Base-by-base conservation (phyloP, 2,888 invertebrate genomes). In the Pammene fasciana region DNA sequence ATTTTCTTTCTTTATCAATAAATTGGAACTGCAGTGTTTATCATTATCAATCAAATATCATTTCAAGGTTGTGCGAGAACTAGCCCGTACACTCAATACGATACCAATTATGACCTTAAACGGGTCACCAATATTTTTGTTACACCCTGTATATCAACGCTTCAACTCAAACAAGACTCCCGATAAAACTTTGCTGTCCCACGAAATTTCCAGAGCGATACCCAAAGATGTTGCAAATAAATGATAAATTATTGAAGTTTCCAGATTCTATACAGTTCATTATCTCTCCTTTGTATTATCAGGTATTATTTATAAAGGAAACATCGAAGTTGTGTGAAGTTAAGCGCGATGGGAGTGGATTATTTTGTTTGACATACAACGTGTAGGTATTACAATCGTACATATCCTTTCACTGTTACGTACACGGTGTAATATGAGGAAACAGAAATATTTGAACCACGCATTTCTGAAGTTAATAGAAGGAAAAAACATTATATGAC, bases 241-340 rank as follows among this genome's bases (percentile, higher is more conserved):
- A 86, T 88, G 89, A 89, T 88, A 87, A 89, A 89, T 89, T 87
- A 86, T 84, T 82, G 75, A 86, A 89, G 84, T 89, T 87, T 77
- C 76, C 77, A 81, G 78, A 82, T 86, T 86, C 85, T 85, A 86
- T 86, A 85, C 81, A 82, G 80, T 81, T 81, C 79, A 82, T 83
- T 84, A 81, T 81, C 76, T 76, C 74, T 75, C 77, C 79, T 78
- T 80, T 78, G 77, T 77, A 77, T 77, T n/a, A n/a, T n/a, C n/a
- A n/a, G n/a, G n/a, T n/a, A n/a, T n/a, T 79, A 73, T 74, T 75
- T 74, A 74, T 67, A 71, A 68, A 71, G 68, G 67, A 68, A 71
- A 71, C 68, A 72, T 52, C 65, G 67, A 70, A 68, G 67, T 73
- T 71, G 62, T 59, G 54, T 48, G 54, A 54, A 62, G 54, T 61